These are phyloP conservation scores for Takifugu ocellatus DNA, from an alignment of 2,797 vertebrate species.

Conservation along the genomic window DNA sequence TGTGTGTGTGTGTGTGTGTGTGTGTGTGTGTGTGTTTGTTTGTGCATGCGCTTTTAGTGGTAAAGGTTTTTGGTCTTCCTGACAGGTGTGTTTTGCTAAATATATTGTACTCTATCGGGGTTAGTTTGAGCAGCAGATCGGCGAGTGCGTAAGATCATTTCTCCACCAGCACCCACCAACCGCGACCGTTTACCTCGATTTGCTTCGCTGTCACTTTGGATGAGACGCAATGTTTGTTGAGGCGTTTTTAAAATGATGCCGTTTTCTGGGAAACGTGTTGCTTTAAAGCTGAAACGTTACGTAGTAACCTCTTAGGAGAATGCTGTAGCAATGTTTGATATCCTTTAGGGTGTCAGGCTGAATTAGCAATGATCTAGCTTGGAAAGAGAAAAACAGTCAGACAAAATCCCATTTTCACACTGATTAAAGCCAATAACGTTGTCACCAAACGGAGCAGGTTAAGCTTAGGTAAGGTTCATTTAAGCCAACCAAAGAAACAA, in stretches of 20 bases:
- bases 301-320: too few species aligned
- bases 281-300: too few species aligned
- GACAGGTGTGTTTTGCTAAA: conserved; percentile 21
- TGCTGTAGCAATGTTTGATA: too few species aligned
- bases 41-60: conserved; percentile 9
- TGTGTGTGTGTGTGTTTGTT: conserved; percentile 9
- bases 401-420: too few species aligned
- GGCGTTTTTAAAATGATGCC: background rate
- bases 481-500: too few species aligned
- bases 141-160: conserved; percentile 1
- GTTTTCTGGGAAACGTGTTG: too few species aligned
- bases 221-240: background rate
- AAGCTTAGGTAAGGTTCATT: too few species aligned
- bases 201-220: background rate
- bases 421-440: too few species aligned
- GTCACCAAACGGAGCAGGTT: too few species aligned
- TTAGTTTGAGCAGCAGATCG: conserved; percentile 6
- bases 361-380: too few species aligned
- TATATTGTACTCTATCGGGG: conserved; percentile 20
- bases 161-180: background rate
- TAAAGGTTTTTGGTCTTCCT: conserved; percentile 13
- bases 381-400: too few species aligned
- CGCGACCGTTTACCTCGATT: conserved; percentile 6
- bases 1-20: conserved; percentile 11
- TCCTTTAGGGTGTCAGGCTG: too few species aligned